phyloP scores from a whole-genome alignment of 2,888 invertebrate species.

The Sipunculus nudus region DNA sequence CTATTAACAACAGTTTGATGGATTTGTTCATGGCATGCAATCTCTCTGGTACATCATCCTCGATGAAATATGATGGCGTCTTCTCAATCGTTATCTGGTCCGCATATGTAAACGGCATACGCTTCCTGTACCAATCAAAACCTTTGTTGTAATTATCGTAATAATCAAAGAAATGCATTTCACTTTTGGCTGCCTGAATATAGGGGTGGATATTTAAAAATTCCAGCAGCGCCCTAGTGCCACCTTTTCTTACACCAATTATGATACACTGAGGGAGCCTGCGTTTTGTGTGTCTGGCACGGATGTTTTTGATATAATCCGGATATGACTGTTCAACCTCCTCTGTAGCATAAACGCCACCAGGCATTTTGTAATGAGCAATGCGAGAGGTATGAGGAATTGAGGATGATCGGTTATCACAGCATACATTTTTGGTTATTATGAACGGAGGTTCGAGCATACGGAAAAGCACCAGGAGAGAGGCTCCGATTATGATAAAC shows the following conservation, averaged over 20 bases:
- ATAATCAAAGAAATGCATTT: slow-evolving; percentile 96
- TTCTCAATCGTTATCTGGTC: slow-evolving; percentile 97
- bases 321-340: no score
- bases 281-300: slow-evolving; percentile 41
- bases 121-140: slow-evolving; percentile 86
- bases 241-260: slow-evolving; percentile 66
- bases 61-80: slow-evolving; percentile 97
- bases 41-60: slow-evolving; percentile 91
- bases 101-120: slow-evolving; percentile 92
- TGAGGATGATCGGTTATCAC: no score
- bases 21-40: slow-evolving; percentile 93
- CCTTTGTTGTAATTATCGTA: slow-evolving; percentile 84
- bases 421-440: no score
- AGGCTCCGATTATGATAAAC: no score
- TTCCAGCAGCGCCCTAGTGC: slow-evolving; percentile 66
- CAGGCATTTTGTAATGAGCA: no score
- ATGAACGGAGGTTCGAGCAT: no score
- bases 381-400: no score
- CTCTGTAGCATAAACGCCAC: no score
- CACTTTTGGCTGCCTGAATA: slow-evolving; percentile 91
- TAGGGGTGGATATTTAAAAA: slow-evolving; percentile 69
- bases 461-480: no score
- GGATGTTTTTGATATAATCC: no score
- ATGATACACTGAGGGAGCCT: slow-evolving; percentile 65
- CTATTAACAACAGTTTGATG: slow-evolving; percentile 87